These are phyloP conservation scores for Parotocinclus haroldoi DNA, from an alignment of 2,797 vertebrate genomes.

Conservation along the genomic window DNA sequence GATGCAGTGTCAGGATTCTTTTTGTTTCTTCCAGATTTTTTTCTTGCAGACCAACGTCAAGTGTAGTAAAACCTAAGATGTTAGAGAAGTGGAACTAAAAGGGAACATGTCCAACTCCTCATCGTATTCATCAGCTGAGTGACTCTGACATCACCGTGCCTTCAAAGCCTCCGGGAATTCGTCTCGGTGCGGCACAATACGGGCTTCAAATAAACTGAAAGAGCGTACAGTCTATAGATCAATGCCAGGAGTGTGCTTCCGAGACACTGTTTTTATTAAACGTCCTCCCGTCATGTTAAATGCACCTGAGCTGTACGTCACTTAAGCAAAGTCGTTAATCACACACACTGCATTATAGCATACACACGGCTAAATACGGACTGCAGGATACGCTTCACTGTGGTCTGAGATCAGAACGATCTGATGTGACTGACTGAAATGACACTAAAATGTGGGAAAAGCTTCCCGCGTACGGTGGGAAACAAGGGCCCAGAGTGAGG, in stretches of 20 bases:
- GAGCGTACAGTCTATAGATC: slow-evolving; percentile 51
- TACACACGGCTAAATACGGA: too few species aligned
- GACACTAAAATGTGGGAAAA: too few species aligned
- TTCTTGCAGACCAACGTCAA: too few species aligned
- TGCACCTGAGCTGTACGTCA: slow-evolving; percentile 60
- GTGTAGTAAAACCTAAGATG: too few species aligned
- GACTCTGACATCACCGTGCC: slow-evolving; percentile 22
- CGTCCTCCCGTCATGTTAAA: slow-evolving; percentile 68
- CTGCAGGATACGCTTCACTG: too few species aligned
- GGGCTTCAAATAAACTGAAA: too few species aligned
- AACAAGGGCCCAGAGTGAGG: too few species aligned
- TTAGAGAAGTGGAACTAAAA: slow-evolving; percentile 10
- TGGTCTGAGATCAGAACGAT: too few species aligned
- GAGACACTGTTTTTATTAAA: slow-evolving; percentile 74
- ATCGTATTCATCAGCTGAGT: slow-evolving; percentile 8
- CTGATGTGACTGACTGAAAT: too few species aligned
- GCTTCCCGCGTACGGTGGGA: too few species aligned
- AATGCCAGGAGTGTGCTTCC: slow-evolving; percentile 64
- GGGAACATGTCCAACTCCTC: slow-evolving; percentile 13
- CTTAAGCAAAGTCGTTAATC: slow-evolving; percentile 70
- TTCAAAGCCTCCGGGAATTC: slow-evolving; percentile 26
- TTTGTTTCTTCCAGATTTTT: too few species aligned
- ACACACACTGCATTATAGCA: slow-evolving; percentile 19
- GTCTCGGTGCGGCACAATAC: neutral
- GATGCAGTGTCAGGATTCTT: too few species aligned